Conservation (phyloP, 37 sponge, comb jelly and placozoan genomes). For the Chondrilla cf. caribensis region DNA sequence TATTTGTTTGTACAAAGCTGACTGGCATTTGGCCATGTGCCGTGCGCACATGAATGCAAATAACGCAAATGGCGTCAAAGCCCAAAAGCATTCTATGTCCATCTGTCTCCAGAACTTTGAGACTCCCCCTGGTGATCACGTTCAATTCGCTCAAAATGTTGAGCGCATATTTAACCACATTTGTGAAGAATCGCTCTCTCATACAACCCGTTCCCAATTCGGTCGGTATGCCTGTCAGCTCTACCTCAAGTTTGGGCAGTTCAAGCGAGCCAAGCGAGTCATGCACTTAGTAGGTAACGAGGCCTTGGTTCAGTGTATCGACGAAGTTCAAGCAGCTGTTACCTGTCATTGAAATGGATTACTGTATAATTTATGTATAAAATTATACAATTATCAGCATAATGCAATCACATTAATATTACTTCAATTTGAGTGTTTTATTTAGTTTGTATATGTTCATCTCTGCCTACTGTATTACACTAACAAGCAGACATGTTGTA, state of each 20-base stretch:
- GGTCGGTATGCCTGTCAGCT: not conserved
- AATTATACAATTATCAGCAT: too few species aligned
- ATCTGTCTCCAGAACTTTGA: not conserved
- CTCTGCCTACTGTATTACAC: too few species aligned
- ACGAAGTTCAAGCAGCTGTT: not conserved
- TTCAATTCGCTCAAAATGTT: not conserved
- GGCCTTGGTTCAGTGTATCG: not conserved
- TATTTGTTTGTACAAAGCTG: slow-evolving; percentile 4
- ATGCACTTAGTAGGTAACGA: not conserved
- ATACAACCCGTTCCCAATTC: not conserved
- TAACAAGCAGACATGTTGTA: too few species aligned
- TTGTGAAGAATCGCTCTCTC: not conserved
- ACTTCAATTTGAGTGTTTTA: too few species aligned
- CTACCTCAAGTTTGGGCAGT: slow-evolving; percentile 7
- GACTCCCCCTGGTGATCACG: too few species aligned
- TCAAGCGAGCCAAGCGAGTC: not conserved
- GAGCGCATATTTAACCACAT: not conserved
- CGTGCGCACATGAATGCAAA: not conserved
- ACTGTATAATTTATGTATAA: too few species aligned
- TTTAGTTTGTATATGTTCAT: too few species aligned
- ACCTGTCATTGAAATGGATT: too few species aligned
- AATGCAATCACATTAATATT: too few species aligned
- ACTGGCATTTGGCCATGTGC: not conserved
- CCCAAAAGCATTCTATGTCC: not conserved
- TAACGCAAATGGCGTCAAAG: too few species aligned